Percentiles rank a stretch among this genome's conserved stretches.
These are phyloP conservation scores for Bicyclus anynana DNA, from an alignment of 1,140 invertebrate species.

Conservation along the genomic window DNA sequence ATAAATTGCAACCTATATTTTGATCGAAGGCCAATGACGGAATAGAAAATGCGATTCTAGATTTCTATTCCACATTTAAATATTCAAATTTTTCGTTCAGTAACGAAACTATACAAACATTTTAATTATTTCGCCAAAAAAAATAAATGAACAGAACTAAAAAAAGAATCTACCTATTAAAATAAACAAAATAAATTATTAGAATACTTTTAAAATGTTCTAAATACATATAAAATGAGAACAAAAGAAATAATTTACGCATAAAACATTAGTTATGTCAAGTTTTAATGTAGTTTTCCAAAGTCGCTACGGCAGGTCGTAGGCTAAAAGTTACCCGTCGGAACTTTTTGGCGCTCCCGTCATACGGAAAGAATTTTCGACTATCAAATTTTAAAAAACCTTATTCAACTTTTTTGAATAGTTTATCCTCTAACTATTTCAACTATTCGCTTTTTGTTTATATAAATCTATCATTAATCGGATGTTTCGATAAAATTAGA, in stretches of 20 bases:
- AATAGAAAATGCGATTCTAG: slow-evolving; percentile 26
- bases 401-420: background rate
- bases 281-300: slow-evolving; percentile 14
- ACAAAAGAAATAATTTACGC: background rate
- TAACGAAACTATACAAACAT: background rate
- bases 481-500: too few relatives aligned
- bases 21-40: slow-evolving; percentile 67
- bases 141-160: background rate
- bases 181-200: background rate
- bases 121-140: background rate
- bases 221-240: background rate
- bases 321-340: slow-evolving; percentile 71
- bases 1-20: slow-evolving; percentile 75
- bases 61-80: slow-evolving; percentile 23
- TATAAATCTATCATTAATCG: too few relatives aligned
- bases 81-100: slow-evolving; percentile 14
- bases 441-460: too few relatives aligned
- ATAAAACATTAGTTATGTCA: slow-evolving; percentile 1
- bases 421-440: too few relatives aligned
- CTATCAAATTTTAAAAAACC: background rate
- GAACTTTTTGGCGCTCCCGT: slow-evolving; percentile 40
- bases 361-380: slow-evolving; percentile 3
- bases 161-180: background rate
- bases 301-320: slow-evolving; percentile 39
- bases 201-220: background rate